Percentiles rank a stretch among this genome's conserved stretches.
These are phyloP conservation scores for Drosophila busckii DNA, from an alignment of 1,140 invertebrate species.

Conservation along the genomic window DNA sequence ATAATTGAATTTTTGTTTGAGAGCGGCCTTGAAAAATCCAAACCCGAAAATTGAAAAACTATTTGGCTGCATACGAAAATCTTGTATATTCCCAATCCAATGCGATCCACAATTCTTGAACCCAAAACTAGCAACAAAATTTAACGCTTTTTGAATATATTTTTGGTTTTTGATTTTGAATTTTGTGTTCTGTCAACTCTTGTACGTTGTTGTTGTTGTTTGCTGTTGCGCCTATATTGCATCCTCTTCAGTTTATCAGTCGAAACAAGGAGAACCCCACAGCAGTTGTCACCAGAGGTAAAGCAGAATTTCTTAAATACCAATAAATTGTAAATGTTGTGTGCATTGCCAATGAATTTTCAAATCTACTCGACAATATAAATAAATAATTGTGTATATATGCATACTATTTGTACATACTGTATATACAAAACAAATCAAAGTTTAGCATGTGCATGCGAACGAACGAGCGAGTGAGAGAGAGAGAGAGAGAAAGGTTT, in stretches of 20 bases:
- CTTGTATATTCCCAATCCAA: constrained; percentile 13
- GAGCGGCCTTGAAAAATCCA: constrained; percentile 24
- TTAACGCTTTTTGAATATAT: constrained; percentile 25
- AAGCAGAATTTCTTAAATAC: constrained; percentile 61
- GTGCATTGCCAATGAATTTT: constrained; percentile 35
- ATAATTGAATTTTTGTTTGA: constrained; percentile 41
- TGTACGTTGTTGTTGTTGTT: constrained; percentile 51
- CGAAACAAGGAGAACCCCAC: constrained; percentile 57
- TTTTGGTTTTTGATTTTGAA: constrained; percentile 58
- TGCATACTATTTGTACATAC: constrained; percentile 26
- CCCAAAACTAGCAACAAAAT: constrained; percentile 39
- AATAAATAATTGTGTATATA: constrained; percentile 18
- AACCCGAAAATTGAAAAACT: constrained; percentile 14
- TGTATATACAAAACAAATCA: constrained; percentile 34
- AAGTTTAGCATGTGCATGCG: constrained; percentile 65
- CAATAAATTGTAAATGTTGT: constrained; percentile 75
- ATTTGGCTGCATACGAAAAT: constrained; percentile 23
- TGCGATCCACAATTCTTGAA: constrained; percentile 27
- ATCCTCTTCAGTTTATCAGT: constrained; percentile 69
- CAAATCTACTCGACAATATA: constrained; percentile 19
- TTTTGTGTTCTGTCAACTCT: too few species aligned
- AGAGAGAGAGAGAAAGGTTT: constrained; percentile 5
- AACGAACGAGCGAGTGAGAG: background rate
- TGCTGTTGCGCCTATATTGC: constrained; percentile 42
- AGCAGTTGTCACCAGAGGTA: constrained; percentile 59